Conservation (phyloP, 2,797 vertebrate species). For the Cossypha heuglini region DNA sequence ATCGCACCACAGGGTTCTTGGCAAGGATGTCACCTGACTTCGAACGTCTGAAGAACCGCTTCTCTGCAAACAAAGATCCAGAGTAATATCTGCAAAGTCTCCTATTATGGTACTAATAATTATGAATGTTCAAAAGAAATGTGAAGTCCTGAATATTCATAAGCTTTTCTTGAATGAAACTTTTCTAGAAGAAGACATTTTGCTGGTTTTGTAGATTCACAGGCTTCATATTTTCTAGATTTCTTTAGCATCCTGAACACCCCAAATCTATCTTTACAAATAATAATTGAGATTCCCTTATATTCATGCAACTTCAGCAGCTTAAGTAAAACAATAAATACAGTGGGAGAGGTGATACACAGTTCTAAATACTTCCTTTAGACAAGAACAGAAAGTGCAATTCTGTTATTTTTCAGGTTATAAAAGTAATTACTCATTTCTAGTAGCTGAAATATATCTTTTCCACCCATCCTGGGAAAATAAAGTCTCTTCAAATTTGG, state of each 20-base stretch:
- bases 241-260: background rate
- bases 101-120: accelerated
- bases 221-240: background rate
- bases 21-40: slow-evolving; percentile 73
- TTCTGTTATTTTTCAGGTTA: background rate
- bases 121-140: background rate
- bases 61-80: slow-evolving; percentile 77
- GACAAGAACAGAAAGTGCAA: background rate
- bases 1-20: slow-evolving; percentile 91
- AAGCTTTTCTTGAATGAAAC: background rate
- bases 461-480: background rate
- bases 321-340: background rate
- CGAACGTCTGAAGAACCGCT: slow-evolving; percentile 80
- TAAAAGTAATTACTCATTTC: background rate
- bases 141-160: background rate
- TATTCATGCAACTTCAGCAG: background rate
- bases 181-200: background rate
- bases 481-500: background rate
- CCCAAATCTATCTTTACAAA: background rate
- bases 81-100: background rate
- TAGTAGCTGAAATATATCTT: background rate
- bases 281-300: background rate
- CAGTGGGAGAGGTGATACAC: background rate
- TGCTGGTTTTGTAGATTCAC: background rate
- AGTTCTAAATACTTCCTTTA: background rate